Evolutionary conservation across 2,113 vertebrate genomes (phyloP).

Genomic region (Solenodon paradoxus): DNA sequence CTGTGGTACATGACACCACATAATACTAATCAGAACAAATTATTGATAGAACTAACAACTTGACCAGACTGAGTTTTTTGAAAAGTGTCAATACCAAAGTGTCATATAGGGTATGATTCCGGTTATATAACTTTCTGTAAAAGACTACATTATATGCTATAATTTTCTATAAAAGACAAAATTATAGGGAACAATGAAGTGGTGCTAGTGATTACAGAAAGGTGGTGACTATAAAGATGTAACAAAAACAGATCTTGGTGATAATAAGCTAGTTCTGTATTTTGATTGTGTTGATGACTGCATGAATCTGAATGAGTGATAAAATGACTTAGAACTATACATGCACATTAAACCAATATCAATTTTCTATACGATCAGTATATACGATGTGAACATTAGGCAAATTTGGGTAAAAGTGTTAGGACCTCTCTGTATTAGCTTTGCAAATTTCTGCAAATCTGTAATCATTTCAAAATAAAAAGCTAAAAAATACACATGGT

Average conservation of each 20-base stretch:
- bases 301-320: neutral
- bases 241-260: neutral
- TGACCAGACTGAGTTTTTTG: neutral
- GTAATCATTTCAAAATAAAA: neutral
- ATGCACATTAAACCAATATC: neutral
- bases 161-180: neutral
- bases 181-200: neutral
- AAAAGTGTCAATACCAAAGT: neutral
- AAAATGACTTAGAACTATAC: neutral
- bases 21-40: neutral
- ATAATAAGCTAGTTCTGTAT: neutral
- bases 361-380: neutral
- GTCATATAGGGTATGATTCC: neutral
- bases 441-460: neutral
- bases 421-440: neutral
- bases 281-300: neutral
- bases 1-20: neutral
- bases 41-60: neutral
- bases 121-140: neutral
- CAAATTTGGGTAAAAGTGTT: neutral
- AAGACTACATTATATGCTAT: neutral
- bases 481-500: neutral
- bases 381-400: neutral
- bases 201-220: neutral
- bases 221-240: neutral